Base-by-base conservation (phyloP, 2,113 vertebrate genomes). In the Cyanoramphus novaezelandiae region DNA sequence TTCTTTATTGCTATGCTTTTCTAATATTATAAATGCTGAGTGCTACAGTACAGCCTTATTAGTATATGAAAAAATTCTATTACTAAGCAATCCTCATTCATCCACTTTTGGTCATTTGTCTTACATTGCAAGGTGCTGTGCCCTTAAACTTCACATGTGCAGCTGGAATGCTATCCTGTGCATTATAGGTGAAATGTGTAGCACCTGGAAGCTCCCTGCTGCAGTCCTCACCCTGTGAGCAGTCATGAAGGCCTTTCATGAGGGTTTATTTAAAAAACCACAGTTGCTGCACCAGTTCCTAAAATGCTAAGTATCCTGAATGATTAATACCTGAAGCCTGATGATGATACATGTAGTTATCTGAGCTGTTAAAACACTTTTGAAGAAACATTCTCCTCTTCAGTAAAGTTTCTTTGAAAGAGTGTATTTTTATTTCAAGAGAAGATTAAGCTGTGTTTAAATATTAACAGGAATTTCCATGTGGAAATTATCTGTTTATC, bases 21-120 rank as follows among this genome's bases (percentile, higher is more conserved):
- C 95, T 92, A 94, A 91, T 91, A 94, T 82, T 79, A 93, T 80
- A 75, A 87, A 52, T 46, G 69, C 62, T 89, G 86, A 92, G 49
- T 83, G 74, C 62, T 88, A 78, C 57, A 55, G 23, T 1, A 4
- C n/a, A 96, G 46, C 44, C 74, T 94, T 59, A 87, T 89, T 89
- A 92, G 50, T 62, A 76, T 39, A n/a, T 9, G 33, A 31, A 29
- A 84, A 53, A 28, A 15, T 70, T 11, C 25, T 90, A 7, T 82
- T 82, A 35, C n/a, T 79, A 60, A 50, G 28, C 0, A 1, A 71
- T 87, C 44, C 57, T 89, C 81, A 72, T 71, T 90, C 80, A 93
- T 79, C 31, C 23, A 35, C 41, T 78, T 86, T 21, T 2, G 7
- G 28, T 60, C 44, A n/a, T 86, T 84, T 89, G 67, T 55, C 47